These are phyloP conservation scores for Delichon dasypus DNA, from an alignment of 2,797 vertebrate genomes.

Conservation along the genomic window DNA sequence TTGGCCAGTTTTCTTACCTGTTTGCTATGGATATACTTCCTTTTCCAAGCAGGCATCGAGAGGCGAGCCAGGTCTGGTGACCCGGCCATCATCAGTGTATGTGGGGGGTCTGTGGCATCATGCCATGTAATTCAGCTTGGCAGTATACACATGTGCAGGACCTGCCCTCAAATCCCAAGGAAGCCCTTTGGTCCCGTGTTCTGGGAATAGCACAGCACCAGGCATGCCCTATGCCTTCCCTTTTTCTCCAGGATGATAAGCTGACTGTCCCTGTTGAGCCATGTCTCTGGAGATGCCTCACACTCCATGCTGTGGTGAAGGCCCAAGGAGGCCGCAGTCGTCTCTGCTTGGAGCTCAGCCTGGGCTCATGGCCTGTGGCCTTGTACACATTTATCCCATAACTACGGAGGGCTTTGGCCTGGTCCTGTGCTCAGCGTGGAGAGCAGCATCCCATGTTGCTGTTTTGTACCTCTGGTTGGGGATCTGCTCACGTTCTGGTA, in stretches of 20 bases:
- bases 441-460: neutral
- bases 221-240: neutral
- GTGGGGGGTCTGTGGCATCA: rapidly evolving
- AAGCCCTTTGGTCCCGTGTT: neutral
- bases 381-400: neutral
- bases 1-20: neutral
- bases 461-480: neutral
- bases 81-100: neutral
- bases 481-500: neutral
- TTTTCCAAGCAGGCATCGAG: rapidly evolving
- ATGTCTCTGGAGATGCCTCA: neutral
- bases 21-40: neutral
- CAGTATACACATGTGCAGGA: neutral
- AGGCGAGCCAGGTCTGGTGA: neutral
- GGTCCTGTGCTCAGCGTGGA: neutral
- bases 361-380: neutral
- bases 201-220: neutral
- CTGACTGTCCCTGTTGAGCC: neutral
- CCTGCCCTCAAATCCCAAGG: neutral
- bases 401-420: neutral
- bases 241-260: neutral
- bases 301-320: neutral
- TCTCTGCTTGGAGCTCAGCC: neutral
- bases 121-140: neutral
- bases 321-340: neutral